Conservation (phyloP, 2,113 vertebrate species). For the Sinosuthora webbiana region DNA sequence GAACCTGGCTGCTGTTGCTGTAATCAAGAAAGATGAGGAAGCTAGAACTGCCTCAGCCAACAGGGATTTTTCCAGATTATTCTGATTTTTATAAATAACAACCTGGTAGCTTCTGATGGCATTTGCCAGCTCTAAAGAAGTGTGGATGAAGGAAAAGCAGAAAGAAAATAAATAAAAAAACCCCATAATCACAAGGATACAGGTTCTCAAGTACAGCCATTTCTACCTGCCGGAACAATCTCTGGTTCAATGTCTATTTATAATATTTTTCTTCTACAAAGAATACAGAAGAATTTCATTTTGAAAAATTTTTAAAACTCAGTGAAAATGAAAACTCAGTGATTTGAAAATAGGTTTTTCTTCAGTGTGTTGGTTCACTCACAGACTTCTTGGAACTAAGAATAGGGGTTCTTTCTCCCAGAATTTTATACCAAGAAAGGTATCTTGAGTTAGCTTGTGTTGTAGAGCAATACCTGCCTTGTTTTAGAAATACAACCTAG, state of each 20-base stretch:
- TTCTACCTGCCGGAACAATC: background rate
- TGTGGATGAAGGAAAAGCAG: background rate
- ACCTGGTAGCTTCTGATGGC: background rate
- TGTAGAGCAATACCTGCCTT: background rate
- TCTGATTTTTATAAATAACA: background rate
- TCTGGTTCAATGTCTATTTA: background rate
- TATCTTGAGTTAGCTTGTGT: background rate
- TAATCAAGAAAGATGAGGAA: background rate
- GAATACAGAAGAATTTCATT: background rate
- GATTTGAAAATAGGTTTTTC: background rate
- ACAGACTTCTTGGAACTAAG: background rate
- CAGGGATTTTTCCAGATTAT: background rate
- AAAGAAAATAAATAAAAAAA: background rate
- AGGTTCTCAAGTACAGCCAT: background rate
- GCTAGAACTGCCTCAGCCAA: background rate
- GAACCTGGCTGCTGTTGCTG: background rate
- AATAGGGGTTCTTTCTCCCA: background rate
- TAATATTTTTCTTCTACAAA: background rate
- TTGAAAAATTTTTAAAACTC: background rate
- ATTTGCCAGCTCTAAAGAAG: background rate
- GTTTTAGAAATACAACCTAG: background rate
- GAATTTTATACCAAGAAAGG: background rate
- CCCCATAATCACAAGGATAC: background rate
- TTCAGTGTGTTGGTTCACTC: background rate
- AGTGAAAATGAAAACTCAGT: background rate